Conservation (phyloP, 1,140 invertebrate genomes). For the Reticulitermes speratus region DNA sequence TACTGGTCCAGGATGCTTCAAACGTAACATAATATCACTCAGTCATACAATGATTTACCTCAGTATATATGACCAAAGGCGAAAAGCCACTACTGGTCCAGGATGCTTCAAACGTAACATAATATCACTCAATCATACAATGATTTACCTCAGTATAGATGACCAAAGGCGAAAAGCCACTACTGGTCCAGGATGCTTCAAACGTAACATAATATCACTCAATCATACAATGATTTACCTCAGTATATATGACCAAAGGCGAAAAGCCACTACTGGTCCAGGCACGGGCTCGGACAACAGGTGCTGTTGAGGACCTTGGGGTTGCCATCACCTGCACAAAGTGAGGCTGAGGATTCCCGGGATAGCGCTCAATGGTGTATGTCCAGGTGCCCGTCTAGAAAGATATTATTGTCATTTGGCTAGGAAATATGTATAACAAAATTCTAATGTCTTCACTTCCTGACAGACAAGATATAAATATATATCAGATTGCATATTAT, state of each 20-base stretch:
- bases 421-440: too few relatives aligned
- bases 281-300: conserved; percentile 47
- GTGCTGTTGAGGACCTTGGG: conserved; percentile 44
- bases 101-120: too few relatives aligned
- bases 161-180: conserved; percentile 45
- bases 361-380: conserved; percentile 56
- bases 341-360: conserved; percentile 58
- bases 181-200: conserved; percentile 47
- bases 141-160: conserved; percentile 50
- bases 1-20: too few relatives aligned
- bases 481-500: too few relatives aligned
- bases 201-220: too few relatives aligned
- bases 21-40: too few relatives aligned
- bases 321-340: conserved; percentile 55
- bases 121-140: too few relatives aligned
- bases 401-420: conserved; percentile 29
- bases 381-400: conserved; percentile 57
- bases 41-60: conserved; percentile 48
- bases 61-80: too few relatives aligned
- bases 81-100: too few relatives aligned
- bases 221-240: conserved; percentile 42
- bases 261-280: conserved; percentile 43
- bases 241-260: conserved; percentile 51
- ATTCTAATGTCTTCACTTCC: background rate
- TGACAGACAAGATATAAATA: too few relatives aligned